These are phyloP conservation scores for Novumbra hubbsi DNA, from an alignment of 2,797 vertebrate species.

Conservation along the genomic window DNA sequence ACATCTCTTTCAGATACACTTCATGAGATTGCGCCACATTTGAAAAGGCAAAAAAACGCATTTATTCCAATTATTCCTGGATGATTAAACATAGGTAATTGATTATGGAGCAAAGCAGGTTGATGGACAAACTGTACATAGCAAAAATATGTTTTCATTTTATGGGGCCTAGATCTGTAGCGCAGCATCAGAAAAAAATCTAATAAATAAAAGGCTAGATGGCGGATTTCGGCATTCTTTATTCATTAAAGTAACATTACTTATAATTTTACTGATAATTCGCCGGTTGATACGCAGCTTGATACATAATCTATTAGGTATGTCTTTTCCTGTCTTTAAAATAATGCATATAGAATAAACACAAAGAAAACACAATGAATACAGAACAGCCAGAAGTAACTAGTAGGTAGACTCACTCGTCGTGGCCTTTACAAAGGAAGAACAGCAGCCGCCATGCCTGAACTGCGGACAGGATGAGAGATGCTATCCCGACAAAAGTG, in stretches of 20 bases:
- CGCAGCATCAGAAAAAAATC: too few relatives aligned
- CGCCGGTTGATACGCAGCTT: neutral
- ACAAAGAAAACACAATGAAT: neutral
- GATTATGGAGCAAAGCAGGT: conserved; percentile 1
- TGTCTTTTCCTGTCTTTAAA: too few relatives aligned
- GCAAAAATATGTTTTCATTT: neutral
- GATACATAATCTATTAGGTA: neutral
- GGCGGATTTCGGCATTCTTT: neutral
- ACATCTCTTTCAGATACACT: neutral
- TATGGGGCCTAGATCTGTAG: neutral
- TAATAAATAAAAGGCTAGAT: neutral
- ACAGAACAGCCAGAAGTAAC: conserved; percentile 6
- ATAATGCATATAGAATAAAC: neutral
- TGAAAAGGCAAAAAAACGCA: neutral
- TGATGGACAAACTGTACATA: neutral
- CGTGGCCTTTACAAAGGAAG: conserved; percentile 94
- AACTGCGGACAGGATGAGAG: conserved; percentile 88
- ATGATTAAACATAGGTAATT: conserved; percentile 5
- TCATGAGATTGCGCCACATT: neutral
- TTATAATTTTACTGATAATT: neutral
- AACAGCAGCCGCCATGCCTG: conserved; percentile 94
- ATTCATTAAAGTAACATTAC: neutral
- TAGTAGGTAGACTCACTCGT: conserved; percentile 84
- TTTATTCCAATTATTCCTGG: neutral
- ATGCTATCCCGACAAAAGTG: conserved; percentile 88